These are phyloP conservation scores for Ligdia adustata DNA, from an alignment of 2,888 invertebrate species.

Conservation along the genomic window DNA sequence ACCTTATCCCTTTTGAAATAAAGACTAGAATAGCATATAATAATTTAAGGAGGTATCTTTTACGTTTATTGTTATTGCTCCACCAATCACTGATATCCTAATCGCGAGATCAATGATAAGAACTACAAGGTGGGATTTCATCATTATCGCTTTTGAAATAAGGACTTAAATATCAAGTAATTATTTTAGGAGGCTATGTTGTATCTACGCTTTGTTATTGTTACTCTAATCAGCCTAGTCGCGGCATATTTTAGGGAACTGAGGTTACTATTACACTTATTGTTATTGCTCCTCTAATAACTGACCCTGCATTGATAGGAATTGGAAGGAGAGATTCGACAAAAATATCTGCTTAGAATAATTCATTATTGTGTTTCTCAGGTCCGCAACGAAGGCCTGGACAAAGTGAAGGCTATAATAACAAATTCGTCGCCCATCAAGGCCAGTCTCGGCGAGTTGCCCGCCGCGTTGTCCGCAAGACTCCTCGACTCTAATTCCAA, in stretches of 20 bases:
- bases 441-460: constrained; percentile 92
- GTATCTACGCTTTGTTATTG: too few relatives aligned
- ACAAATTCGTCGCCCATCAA: constrained; percentile 92
- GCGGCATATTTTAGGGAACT: too few relatives aligned
- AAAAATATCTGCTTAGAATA: neutral
- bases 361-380: constrained; percentile 42
- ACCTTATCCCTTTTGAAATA: neutral
- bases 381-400: constrained; percentile 89
- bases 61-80: too few relatives aligned
- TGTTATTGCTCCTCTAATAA: constrained; percentile 93
- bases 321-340: constrained; percentile 90
- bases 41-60: too few relatives aligned
- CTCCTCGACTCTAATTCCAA: constrained; percentile 96
- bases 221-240: too few relatives aligned
- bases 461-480: constrained; percentile 90
- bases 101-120: too few relatives aligned
- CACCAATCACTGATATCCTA: too few relatives aligned
- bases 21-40: too few relatives aligned
- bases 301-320: constrained; percentile 92
- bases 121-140: too few relatives aligned
- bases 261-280: too few relatives aligned
- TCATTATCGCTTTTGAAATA: neutral
- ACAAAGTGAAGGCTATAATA: constrained; percentile 88
- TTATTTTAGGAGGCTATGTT: too few relatives aligned
- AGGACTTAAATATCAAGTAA: too few relatives aligned